Percentiles rank a stretch among this genome's conserved stretches.
These are phyloP conservation scores for Labeo rohita DNA, from an alignment of 2,113 vertebrate genomes.

Conservation along the genomic window DNA sequence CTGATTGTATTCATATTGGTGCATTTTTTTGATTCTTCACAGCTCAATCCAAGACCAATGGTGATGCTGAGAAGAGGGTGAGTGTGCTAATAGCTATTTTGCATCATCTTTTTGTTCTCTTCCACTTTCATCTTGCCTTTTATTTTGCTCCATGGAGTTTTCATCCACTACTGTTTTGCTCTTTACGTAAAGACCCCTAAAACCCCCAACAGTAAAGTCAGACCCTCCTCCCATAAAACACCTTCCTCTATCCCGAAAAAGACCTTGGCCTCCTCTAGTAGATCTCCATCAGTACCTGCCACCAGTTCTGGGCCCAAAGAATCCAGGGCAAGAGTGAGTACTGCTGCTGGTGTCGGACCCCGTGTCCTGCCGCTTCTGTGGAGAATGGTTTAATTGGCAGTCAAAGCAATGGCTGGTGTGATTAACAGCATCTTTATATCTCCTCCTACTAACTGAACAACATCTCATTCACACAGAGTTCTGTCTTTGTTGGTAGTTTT, in stretches of 20 bases:
- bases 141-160: conserved; percentile 31
- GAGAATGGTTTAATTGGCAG: not conserved
- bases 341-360: not conserved
- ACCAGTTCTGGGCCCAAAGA: conserved; percentile 70
- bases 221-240: conserved; percentile 78
- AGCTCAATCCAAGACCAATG: conserved; percentile 72
- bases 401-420: not conserved
- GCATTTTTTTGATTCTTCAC: conserved; percentile 24
- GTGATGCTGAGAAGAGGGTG: conserved; percentile 75
- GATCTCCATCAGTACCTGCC: conserved; percentile 73
- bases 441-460: not conserved
- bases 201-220: conserved; percentile 79
- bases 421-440: not conserved
- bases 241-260: conserved; percentile 77
- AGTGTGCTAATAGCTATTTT: conserved; percentile 11
- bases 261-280: conserved; percentile 75
- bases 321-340: conserved; percentile 81
- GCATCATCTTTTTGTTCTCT: not conserved
- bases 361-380: conserved; percentile 22
- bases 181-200: conserved; percentile 81
- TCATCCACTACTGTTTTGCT: conserved; percentile 63
- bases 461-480: not conserved
- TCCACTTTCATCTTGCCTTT: conserved; percentile 1
- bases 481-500: not conserved
- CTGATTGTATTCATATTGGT: conserved; percentile 30